Base-by-base conservation (phyloP, 2,888 invertebrate species). In the Drosophila nr. perissopoda region DNA sequence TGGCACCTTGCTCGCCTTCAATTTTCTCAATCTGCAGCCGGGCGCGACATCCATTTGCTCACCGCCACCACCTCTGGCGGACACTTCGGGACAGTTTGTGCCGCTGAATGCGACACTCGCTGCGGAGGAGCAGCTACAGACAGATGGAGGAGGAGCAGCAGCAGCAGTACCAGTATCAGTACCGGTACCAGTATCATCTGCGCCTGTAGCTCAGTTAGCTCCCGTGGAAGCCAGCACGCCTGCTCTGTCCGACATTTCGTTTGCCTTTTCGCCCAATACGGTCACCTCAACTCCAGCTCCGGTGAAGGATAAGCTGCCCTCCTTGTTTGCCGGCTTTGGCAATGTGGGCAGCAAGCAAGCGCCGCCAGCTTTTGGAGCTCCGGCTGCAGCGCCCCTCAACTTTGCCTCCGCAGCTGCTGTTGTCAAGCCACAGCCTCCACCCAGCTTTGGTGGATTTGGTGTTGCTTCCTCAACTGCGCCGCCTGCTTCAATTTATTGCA, bases 1-100 rank as follows among this genome's bases (percentile, higher is more conserved):
- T 49, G 98, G 98, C 0, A 93, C 96, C 18, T 94, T 98, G 31
- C 95, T 96, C 1, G 94, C 96, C 10, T 98, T 96, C 93, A 95
- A 97, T 90, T 94, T 97, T 57, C 94, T 97, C 6, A 97, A 97
- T 93, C 91, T 96, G 54, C 94, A 94, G 58, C 94, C 95, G 0
- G 94, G 94, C 45, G 94, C 94, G 0, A 93, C 94, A 0, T 93
- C 93, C 60, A 90, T 97, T 29, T 97, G 97, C 89, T 93, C 94
- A 0, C 95, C 96, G 11, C 95, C 96, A 0, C 94, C 95, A 59
- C 93, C 91, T 2, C 72, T 95, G 0, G 78, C 91, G 2, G 93
- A 94, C 73, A 81, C 83, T 10, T 92, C 92, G 1, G 93, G 92
- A 0, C 84, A 89, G 49, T 93, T 93, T 82, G 75, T 31, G 57